phyloP scores from a whole-genome alignment of 2,888 invertebrate genomes.

The Oscheius sp. region DNA sequence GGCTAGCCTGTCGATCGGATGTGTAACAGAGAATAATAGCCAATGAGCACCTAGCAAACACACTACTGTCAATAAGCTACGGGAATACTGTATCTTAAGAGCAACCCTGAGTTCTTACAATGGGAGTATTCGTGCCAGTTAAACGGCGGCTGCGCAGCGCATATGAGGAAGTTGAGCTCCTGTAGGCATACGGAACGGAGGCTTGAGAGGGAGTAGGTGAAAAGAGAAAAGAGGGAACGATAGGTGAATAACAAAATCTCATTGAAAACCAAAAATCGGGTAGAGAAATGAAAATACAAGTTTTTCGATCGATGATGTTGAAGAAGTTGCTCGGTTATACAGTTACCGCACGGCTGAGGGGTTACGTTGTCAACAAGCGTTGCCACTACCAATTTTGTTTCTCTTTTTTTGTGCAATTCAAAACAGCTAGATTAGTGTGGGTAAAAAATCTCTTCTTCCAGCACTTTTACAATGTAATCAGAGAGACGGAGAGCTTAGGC shows the following conservation, averaged over 20 bases:
- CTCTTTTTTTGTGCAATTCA: background rate
- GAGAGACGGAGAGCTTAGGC: background rate
- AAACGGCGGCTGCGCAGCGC: background rate
- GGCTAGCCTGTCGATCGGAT: constrained; percentile 39
- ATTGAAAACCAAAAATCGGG: constrained; percentile 15
- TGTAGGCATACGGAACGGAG: constrained; percentile 7
- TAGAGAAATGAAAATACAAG: constrained; percentile 16
- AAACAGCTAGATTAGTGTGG: constrained; percentile 23
- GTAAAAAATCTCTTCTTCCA: constrained; percentile 13
- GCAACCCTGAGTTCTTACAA: constrained; percentile 31
- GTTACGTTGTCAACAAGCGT: constrained; percentile 29
- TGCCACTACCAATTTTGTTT: constrained; percentile 21
- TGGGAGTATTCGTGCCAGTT: constrained; percentile 27
- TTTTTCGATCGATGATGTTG: constrained; percentile 24
- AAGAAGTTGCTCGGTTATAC: constrained; percentile 33
- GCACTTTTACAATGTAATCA: constrained; percentile 3
- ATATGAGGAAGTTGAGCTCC: background rate
- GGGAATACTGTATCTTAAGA: constrained; percentile 37
- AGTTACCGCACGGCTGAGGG: constrained; percentile 15
- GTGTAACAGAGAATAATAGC: constrained; percentile 42
- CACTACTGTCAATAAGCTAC: constrained; percentile 41
- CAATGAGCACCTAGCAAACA: constrained; percentile 40
- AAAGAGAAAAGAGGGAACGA: background rate
- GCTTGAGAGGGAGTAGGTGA: background rate
- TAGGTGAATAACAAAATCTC: background rate